A percentile compares a stretch with the other conserved stretches of the same genome.
Conservation (phyloP, 1,140 invertebrate species). For the Stratiolaelaps scimitus region DNA sequence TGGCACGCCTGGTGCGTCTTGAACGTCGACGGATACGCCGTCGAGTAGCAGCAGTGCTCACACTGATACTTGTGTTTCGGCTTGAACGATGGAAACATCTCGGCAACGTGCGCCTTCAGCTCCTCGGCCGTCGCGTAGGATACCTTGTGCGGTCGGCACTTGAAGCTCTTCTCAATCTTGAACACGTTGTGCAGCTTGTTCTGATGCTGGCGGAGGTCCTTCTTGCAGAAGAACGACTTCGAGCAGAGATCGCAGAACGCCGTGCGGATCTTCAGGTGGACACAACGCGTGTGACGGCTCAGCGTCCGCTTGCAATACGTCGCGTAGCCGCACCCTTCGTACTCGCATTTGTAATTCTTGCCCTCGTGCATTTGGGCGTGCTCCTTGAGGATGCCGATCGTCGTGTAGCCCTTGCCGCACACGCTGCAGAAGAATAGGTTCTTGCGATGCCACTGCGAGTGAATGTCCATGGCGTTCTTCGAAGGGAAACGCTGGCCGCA, state of each 20-base stretch:
- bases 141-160: slow-evolving; percentile 17
- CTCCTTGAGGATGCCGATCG: slow-evolving; percentile 20
- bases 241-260: slow-evolving; percentile 22
- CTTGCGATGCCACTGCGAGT: slow-evolving; percentile 20
- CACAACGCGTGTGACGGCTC: slow-evolving; percentile 20
- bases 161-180: slow-evolving; percentile 24
- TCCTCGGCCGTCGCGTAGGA: slow-evolving; percentile 14
- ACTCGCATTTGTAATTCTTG: slow-evolving; percentile 24
- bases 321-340: slow-evolving; percentile 23
- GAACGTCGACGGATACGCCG: slow-evolving; percentile 12
- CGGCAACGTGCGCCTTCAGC: slow-evolving; percentile 8
- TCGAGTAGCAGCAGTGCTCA: slow-evolving; percentile 21
- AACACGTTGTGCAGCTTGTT: slow-evolving; percentile 25
- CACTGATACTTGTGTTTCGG: slow-evolving; percentile 25
- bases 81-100: slow-evolving; percentile 13
- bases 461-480: slow-evolving; percentile 27
- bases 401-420: slow-evolving; percentile 27
- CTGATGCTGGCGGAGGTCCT: slow-evolving; percentile 24
- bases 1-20: slow-evolving; percentile 21
- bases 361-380: slow-evolving; percentile 26
- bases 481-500: slow-evolving; percentile 25
- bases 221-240: slow-evolving; percentile 27
- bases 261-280: slow-evolving; percentile 7
- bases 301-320: slow-evolving; percentile 22
- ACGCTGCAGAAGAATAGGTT: slow-evolving; percentile 26